phyloP scores from a whole-genome alignment of 2,113 vertebrate genomes.

The Regulus satrapa region DNA sequence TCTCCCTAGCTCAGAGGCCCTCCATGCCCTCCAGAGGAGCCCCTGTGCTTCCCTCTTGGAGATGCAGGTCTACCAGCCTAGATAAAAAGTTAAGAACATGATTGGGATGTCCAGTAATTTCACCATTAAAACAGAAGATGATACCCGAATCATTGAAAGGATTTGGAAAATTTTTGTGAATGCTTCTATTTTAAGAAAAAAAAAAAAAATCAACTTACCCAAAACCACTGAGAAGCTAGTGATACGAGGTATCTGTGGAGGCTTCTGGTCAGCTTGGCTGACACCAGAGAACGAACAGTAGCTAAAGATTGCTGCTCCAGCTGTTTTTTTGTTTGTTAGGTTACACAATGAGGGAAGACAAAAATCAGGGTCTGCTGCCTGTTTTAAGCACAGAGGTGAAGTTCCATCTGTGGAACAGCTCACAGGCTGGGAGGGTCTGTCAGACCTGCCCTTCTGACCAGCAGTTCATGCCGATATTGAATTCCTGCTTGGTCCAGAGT shows the following conservation, averaged over 20 bases:
- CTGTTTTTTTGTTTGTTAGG: not conserved
- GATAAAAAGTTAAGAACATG: not conserved
- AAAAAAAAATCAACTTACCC: not conserved
- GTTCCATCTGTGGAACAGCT: not conserved
- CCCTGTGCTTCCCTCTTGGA: not conserved
- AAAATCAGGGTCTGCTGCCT: not conserved
- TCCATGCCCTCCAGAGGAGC: not conserved
- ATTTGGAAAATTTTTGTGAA: not conserved
- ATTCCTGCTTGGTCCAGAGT: not conserved
- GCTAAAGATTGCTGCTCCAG: not conserved
- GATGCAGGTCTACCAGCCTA: not conserved
- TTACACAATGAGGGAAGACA: fast-evolving
- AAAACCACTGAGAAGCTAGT: not conserved
- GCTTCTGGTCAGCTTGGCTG: not conserved
- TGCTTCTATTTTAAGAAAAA: not conserved
- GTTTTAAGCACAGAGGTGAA: not conserved
- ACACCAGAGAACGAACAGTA: not conserved
- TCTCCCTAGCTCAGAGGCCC: not conserved
- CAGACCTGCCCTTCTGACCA: not conserved
- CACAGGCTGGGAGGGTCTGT: not conserved
- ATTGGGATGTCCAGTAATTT: not conserved
- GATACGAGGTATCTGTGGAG: not conserved
- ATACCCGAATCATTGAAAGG: not conserved
- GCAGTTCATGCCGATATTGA: not conserved
- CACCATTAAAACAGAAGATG: not conserved